These are phyloP conservation scores for Spea hammondii DNA, from an alignment of 2,797 vertebrate genomes.

Conservation along the genomic window DNA sequence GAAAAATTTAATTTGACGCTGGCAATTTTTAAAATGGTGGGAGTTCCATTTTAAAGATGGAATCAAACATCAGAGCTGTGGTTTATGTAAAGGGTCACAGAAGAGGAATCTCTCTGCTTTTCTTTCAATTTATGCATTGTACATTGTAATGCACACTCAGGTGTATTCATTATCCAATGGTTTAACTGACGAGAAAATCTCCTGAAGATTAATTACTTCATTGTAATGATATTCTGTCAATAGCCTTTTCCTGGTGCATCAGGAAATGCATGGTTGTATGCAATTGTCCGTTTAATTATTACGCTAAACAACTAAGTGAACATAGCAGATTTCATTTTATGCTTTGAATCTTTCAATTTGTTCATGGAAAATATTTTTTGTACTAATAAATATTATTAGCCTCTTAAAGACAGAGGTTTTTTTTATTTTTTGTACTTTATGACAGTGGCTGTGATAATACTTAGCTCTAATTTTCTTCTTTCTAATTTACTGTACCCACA, in stretches of 20 bases:
- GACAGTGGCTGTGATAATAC: too few relatives aligned
- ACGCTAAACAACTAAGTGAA: conserved; percentile 2
- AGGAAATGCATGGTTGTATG: conserved; percentile 41
- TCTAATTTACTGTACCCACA: too few relatives aligned
- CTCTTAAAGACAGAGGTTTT: too few relatives aligned
- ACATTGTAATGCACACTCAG: conserved; percentile 48
- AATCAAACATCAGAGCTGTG: conserved; percentile 17
- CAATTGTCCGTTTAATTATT: conserved; percentile 34
- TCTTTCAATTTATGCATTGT: conserved; percentile 48
- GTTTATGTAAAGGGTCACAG: conserved; percentile 36
- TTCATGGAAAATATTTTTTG: too few relatives aligned
- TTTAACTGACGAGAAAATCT: conserved; percentile 50
- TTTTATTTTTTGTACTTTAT: too few relatives aligned
- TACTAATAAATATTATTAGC: too few relatives aligned
- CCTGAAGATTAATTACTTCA: conserved; percentile 48
- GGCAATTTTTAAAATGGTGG: too few relatives aligned
- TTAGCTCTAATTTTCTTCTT: too few relatives aligned
- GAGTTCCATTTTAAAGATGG: conserved; percentile 11
- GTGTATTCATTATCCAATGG: conserved; percentile 49
- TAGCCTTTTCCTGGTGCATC: conserved; percentile 24
- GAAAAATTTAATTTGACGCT: too few relatives aligned
- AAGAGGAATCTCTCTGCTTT: conserved; percentile 30
- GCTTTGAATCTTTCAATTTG: too few relatives aligned
- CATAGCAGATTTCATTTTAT: too few relatives aligned
- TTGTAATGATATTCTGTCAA: conserved; percentile 47